Conservation (phyloP, 2,797 vertebrate genomes). For the Saxicola maurus region DNA sequence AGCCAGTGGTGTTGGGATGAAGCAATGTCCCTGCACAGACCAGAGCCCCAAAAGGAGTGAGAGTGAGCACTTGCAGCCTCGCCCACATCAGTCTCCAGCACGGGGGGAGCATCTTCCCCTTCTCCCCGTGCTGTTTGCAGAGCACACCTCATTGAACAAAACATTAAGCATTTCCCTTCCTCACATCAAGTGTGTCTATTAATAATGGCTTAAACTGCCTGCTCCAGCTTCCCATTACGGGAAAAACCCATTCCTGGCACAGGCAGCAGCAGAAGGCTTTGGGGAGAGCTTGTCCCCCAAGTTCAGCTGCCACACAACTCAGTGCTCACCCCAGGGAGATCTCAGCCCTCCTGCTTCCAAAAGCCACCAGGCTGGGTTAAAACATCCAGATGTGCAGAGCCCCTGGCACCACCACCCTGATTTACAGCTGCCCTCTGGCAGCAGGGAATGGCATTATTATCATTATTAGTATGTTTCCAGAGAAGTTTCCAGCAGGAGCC, state of each 20-base stretch:
- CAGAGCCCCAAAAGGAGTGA: rapidly evolving
- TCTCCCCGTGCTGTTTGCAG: conserved; percentile 7
- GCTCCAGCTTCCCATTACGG: background rate
- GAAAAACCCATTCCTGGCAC: conserved; percentile 30
- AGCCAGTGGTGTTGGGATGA: background rate
- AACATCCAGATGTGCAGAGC: background rate
- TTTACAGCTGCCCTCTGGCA: conserved; percentile 5
- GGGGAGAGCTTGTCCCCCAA: rapidly evolving
- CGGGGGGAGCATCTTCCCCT: background rate
- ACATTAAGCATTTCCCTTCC: conserved; percentile 42
- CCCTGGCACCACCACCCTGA: rapidly evolving
- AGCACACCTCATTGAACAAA: conserved; percentile 61
- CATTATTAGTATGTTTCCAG: background rate
- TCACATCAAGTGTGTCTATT: conserved; percentile 49
- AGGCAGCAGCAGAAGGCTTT: background rate
- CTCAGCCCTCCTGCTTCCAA: background rate
- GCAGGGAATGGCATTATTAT: background rate
- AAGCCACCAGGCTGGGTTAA: background rate
- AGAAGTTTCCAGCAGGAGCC: background rate
- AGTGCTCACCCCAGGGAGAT: background rate
- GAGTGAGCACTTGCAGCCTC: background rate
- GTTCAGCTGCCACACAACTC: background rate
- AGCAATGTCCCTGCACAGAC: rapidly evolving
- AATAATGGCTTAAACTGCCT: conserved; percentile 56
- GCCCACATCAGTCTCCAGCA: background rate